phyloP scores from a whole-genome alignment of 2,113 vertebrate genomes.

The Thermophis baileyi region DNA sequence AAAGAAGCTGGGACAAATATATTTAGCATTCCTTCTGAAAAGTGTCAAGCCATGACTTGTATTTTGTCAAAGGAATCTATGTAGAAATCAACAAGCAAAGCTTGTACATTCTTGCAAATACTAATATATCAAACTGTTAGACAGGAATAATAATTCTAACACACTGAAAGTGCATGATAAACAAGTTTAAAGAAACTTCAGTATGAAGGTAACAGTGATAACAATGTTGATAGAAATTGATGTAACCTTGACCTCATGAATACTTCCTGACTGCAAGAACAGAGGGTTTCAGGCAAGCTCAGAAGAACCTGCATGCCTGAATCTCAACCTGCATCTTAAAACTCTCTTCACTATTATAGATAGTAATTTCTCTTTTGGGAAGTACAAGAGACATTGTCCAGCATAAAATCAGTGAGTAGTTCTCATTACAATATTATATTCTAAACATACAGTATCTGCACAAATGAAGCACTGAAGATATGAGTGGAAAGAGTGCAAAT shows the following conservation, averaged over 20 bases:
- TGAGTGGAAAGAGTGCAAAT: neutral
- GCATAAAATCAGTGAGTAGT: neutral
- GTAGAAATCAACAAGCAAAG: neutral
- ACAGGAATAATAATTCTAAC: neutral
- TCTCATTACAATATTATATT: neutral
- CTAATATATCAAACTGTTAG: neutral
- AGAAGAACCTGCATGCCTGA: neutral
- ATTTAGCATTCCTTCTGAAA: neutral
- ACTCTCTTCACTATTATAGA: neutral
- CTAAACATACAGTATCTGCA: neutral
- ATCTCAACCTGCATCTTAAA: neutral
- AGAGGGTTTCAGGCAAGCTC: neutral
- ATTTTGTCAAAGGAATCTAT: neutral
- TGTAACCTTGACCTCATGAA: neutral
- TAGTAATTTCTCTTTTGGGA: neutral
- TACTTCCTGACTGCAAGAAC: neutral
- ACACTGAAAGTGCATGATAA: neutral
- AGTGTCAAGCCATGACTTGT: neutral
- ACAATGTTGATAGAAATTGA: neutral
- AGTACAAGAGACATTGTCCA: neutral
- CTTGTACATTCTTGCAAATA: neutral
- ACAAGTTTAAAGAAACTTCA: neutral
- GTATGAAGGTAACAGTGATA: neutral
- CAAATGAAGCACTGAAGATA: neutral
- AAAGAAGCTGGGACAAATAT: neutral